phyloP scores from a whole-genome alignment of 2,797 vertebrate species.

The Synaphobranchus kaupii region DNA sequence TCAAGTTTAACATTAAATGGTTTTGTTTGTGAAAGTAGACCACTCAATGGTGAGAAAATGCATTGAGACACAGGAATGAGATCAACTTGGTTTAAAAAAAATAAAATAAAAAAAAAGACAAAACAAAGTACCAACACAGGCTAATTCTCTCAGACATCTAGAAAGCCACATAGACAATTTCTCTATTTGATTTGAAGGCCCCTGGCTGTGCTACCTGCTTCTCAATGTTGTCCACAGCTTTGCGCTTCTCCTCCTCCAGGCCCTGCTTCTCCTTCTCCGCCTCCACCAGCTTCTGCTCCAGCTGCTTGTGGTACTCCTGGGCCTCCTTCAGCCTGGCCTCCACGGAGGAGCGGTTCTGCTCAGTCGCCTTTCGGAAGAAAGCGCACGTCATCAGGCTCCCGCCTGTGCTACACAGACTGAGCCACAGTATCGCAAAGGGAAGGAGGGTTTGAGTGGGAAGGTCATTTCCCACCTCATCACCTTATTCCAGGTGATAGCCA shows the following conservation, averaged over 20 bases:
- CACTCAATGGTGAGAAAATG: neutral
- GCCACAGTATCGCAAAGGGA: neutral
- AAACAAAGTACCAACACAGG: neutral
- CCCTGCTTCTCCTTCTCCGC: slow-evolving; percentile 88
- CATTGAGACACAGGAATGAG: neutral
- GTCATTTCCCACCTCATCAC: neutral
- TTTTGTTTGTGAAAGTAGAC: neutral
- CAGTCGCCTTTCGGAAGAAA: slow-evolving; percentile 64
- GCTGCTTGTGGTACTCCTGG: slow-evolving; percentile 84
- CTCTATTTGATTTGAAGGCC: neutral
- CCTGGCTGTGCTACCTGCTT: slow-evolving; percentile 75
- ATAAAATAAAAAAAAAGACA: neutral
- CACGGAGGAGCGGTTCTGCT: slow-evolving; percentile 79
- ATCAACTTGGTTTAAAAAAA: neutral
- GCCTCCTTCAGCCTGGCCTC: slow-evolving; percentile 85
- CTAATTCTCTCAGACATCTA: neutral
- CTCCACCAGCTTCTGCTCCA: slow-evolving; percentile 88
- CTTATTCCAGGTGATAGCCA: neutral
- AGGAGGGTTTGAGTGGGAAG: neutral
- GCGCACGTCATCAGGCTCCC: neutral
- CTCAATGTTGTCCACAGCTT: slow-evolving; percentile 83
- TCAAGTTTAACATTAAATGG: neutral
- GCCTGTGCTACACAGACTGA: neutral
- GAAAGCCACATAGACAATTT: neutral
- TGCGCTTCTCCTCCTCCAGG: slow-evolving; percentile 83